Evolutionary conservation across 2,888 invertebrate species (phyloP).

Genomic region (Charanyca ferruginea): DNA sequence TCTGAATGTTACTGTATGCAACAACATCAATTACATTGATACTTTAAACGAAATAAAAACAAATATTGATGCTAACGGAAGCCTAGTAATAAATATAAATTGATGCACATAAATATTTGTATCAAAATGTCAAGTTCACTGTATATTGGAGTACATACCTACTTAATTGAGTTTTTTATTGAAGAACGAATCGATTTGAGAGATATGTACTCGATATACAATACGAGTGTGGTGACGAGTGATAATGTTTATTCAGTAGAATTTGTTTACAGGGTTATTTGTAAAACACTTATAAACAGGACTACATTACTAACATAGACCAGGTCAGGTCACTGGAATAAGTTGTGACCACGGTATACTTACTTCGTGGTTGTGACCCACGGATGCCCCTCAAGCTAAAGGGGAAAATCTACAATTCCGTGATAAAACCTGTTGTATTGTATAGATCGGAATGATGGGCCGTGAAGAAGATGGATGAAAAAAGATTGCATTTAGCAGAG

Average conservation of each 20-base stretch:
- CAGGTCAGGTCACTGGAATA: too few relatives aligned
- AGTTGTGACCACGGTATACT: too few relatives aligned
- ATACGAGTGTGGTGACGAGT: neutral
- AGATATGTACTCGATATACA: neutral
- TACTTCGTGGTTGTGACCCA: too few relatives aligned
- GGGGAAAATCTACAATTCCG: too few relatives aligned
- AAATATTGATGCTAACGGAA: slow-evolving; percentile 48
- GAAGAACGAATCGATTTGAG: slow-evolving; percentile 50
- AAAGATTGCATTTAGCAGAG: too few relatives aligned
- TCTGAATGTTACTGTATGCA: slow-evolving; percentile 8
- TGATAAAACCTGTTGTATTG: too few relatives aligned
- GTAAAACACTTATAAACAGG: too few relatives aligned
- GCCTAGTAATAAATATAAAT: slow-evolving; percentile 42
- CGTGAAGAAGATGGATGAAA: too few relatives aligned
- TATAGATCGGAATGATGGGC: too few relatives aligned
- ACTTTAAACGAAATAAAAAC: slow-evolving; percentile 27
- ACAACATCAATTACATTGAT: slow-evolving; percentile 34
- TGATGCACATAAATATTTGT: slow-evolving; percentile 27
- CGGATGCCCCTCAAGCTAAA: too few relatives aligned
- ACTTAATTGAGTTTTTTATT: slow-evolving; percentile 42
- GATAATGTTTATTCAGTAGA: neutral
- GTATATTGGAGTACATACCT: slow-evolving; percentile 16
- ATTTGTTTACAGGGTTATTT: too few relatives aligned
- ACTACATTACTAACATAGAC: too few relatives aligned
- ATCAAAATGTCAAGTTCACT: slow-evolving; percentile 62